Evolutionary conservation across 2,888 invertebrate species (phyloP).

Genomic region (Athalia circularis): DNA sequence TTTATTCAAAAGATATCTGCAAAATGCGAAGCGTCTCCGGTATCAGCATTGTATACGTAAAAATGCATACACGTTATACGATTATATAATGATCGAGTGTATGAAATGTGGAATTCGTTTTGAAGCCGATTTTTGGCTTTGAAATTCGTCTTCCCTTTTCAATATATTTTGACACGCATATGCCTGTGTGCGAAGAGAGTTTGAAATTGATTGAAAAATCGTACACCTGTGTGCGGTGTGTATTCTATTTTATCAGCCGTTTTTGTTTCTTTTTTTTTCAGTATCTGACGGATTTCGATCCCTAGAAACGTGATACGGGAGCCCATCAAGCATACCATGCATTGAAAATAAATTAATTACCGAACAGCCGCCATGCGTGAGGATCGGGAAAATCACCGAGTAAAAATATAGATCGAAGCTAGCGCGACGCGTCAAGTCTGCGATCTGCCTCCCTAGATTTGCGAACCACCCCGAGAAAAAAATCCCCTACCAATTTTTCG

Average conservation of each 20-base stretch:
- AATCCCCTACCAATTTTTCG: conserved; percentile 54
- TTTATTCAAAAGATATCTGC: too few relatives aligned
- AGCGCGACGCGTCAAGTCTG: too few relatives aligned
- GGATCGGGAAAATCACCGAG: too few relatives aligned
- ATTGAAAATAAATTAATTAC: conserved; percentile 14
- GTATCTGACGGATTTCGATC: background rate
- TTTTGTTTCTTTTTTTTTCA: background rate
- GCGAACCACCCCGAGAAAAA: background rate
- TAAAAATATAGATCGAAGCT: too few relatives aligned
- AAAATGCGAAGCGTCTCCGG: too few relatives aligned
- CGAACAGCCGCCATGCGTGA: background rate
- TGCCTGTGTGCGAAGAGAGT: too few relatives aligned
- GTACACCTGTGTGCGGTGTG: too few relatives aligned
- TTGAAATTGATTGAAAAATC: too few relatives aligned
- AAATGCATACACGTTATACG: background rate
- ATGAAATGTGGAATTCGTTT: too few relatives aligned
- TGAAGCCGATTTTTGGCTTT: background rate
- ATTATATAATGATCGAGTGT: background rate
- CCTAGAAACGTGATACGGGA: too few relatives aligned
- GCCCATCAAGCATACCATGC: background rate
- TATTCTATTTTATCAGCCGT: background rate
- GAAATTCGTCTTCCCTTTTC: background rate
- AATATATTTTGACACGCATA: too few relatives aligned
- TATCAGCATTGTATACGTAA: background rate
- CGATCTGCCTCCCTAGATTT: too few relatives aligned